These are phyloP conservation scores for Tragelaphus strepsiceros DNA, from an alignment of 2,113 vertebrate species.

Conservation along the genomic window DNA sequence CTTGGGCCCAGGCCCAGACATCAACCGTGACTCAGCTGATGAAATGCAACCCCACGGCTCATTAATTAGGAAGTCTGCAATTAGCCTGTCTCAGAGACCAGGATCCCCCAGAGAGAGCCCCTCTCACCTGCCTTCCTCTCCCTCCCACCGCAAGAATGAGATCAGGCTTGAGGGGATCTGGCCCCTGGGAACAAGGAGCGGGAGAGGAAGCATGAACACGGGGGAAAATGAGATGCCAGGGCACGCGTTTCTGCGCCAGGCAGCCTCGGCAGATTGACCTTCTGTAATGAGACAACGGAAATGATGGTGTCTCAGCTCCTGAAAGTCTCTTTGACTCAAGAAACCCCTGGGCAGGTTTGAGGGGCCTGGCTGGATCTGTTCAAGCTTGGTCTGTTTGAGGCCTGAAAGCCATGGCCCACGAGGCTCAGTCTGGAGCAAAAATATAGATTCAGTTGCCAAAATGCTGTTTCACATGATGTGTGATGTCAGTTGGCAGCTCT, in stretches of 20 bases:
- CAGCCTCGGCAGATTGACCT: background rate
- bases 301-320: background rate
- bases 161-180: slow-evolving; percentile 4
- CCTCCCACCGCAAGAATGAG: slow-evolving; percentile 22
- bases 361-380: background rate
- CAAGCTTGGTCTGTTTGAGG: background rate
- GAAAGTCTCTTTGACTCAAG: background rate
- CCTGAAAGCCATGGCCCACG: background rate
- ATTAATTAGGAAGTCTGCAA: slow-evolving; percentile 53
- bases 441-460: no score
- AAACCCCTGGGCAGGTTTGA: background rate
- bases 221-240: slow-evolving; percentile 17
- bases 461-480: background rate
- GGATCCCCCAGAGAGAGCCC: slow-evolving; percentile 57
- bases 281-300: background rate
- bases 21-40: slow-evolving; percentile 55
- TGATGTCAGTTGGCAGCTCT: background rate
- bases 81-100: slow-evolving; percentile 53
- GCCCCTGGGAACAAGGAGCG: slow-evolving; percentile 16
- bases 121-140: slow-evolving; percentile 60
- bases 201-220: background rate
- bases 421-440: fast-evolving
- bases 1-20: slow-evolving; percentile 24
- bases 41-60: slow-evolving; percentile 39
- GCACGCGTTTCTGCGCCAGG: background rate